Evolutionary conservation across 2,113 vertebrate species (phyloP).

Genomic region (Orientallactaga bullata): DNA sequence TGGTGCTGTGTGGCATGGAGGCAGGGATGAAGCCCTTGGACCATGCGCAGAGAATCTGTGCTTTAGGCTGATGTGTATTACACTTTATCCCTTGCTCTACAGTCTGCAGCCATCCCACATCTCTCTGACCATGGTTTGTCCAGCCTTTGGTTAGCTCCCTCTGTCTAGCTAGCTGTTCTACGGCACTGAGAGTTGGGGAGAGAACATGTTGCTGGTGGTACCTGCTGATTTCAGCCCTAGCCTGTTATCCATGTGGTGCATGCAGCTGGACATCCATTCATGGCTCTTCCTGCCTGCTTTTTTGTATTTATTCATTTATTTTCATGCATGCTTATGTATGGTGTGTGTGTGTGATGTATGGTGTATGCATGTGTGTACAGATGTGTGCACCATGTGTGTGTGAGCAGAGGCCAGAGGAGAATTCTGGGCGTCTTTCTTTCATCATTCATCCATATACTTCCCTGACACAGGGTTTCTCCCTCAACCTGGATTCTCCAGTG

Average conservation of each 20-base stretch:
- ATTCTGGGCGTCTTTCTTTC: no score
- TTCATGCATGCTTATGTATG: no score
- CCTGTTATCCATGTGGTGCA: neutral
- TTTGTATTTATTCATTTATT: neutral
- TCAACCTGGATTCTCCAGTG: no score
- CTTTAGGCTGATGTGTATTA: neutral
- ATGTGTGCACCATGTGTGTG: no score
- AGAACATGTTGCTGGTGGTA: neutral
- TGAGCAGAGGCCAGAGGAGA: no score
- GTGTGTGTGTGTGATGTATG: no score
- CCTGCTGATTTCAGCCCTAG: neutral
- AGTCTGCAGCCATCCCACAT: neutral
- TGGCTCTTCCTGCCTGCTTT: neutral
- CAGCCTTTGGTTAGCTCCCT: neutral
- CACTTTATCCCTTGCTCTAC: neutral
- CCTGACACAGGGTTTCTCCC: no score
- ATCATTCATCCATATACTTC: no score
- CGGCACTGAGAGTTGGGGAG: neutral
- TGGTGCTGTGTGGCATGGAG: no score
- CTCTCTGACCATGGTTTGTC: neutral
- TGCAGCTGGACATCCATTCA: rapidly evolving
- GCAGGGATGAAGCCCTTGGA: no score
- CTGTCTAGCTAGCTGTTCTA: neutral
- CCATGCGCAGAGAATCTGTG: neutral
- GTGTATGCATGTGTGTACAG: no score